Evolutionary conservation across 2,113 vertebrate species (phyloP).

Genomic region (Rallus limicola): DNA sequence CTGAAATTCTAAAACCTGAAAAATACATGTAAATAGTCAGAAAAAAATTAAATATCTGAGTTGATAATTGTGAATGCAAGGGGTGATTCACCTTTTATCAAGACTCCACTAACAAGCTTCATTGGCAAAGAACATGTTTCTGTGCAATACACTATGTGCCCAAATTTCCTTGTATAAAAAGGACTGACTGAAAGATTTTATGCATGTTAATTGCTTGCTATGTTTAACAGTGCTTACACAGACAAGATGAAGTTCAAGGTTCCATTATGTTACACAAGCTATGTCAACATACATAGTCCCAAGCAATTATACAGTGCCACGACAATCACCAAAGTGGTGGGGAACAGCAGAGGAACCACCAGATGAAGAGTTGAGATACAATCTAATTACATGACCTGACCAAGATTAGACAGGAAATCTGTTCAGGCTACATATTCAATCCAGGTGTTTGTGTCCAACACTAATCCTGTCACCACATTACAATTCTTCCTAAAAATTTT

Average conservation of each 20-base stretch:
- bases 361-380: neutral
- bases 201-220: neutral
- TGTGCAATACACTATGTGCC: neutral
- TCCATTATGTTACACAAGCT: neutral
- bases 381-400: neutral
- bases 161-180: neutral
- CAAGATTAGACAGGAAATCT: neutral
- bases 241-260: neutral
- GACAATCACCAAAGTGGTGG: neutral
- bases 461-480: neutral
- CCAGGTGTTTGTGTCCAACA: neutral
- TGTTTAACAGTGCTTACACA: neutral
- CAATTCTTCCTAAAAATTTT: neutral
- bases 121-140: neutral
- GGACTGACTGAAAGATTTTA: neutral
- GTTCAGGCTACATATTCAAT: neutral
- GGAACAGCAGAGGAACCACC: neutral
- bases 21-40: neutral
- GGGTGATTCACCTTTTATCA: neutral
- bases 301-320: neutral
- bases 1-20: neutral
- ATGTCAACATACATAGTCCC: neutral
- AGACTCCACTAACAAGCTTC: neutral
- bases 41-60: neutral
- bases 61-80: neutral